phyloP scores from a whole-genome alignment of 2,113 vertebrate genomes.

The Centrocercus urophasianus region DNA sequence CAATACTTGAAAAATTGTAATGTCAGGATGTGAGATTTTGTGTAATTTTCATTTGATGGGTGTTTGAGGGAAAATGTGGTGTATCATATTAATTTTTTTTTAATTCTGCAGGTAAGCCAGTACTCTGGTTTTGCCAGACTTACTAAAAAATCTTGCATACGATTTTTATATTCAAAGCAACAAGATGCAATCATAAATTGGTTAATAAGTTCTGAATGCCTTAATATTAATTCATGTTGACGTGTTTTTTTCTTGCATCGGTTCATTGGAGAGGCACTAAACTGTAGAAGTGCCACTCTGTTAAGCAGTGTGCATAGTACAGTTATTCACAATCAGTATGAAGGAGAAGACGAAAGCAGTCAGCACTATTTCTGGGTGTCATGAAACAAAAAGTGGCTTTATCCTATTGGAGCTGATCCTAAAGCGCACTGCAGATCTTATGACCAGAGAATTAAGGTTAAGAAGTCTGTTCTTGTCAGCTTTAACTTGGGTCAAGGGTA shows the following conservation, averaged over 20 bases:
- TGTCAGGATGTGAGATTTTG: background rate
- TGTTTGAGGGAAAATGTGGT: background rate
- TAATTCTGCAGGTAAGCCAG: background rate
- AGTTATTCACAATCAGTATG: slow-evolving; percentile 49
- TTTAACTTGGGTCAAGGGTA: slow-evolving; percentile 70
- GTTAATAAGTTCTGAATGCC: background rate
- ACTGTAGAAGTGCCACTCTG: slow-evolving; percentile 2
- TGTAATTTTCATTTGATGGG: background rate
- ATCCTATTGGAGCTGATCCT: slow-evolving; percentile 66
- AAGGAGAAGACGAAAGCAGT: slow-evolving; percentile 43
- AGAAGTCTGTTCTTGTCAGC: slow-evolving; percentile 70
- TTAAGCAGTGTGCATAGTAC: slow-evolving; percentile 38
- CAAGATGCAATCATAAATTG: background rate
- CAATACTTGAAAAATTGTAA: background rate
- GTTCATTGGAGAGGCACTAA: background rate
- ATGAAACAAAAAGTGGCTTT: slow-evolving; percentile 72
- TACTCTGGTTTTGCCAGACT: background rate
- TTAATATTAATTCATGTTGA: background rate
- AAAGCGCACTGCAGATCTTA: slow-evolving; percentile 69
- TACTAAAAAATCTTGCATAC: background rate
- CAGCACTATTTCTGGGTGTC: slow-evolving; percentile 69
- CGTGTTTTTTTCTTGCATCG: slow-evolving; percentile 4
- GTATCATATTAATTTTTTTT: background rate
- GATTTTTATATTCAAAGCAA: background rate
- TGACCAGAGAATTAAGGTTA: slow-evolving; percentile 68